Base-by-base conservation (phyloP, 2,888 invertebrate genomes). In the Callinectes sapidus region DNA sequence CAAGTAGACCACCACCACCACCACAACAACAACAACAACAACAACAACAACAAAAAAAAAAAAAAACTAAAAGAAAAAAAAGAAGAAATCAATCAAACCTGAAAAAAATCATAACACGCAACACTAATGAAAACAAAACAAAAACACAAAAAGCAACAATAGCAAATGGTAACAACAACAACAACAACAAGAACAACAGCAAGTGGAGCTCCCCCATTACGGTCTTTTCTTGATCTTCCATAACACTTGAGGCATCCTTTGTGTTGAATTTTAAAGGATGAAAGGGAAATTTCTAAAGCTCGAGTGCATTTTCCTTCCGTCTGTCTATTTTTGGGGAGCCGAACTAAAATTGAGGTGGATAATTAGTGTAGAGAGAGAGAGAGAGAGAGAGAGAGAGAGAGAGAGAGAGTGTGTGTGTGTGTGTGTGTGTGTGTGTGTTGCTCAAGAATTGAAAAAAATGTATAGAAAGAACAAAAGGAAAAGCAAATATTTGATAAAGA, bases 261-360 rank as follows among this genome's bases (percentile, higher is more conserved):
- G 32, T 35, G 16, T 35, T 32, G 0, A 35, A 13, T 81, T 81
- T 32, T 81, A 35, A 35, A 35, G 35, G 71, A 81, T 81, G 35
- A 81, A 81, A 81, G 81, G 32, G 35, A 81, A 81, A 35, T 81
- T 81, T 81, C 23, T 35, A 35, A 77, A 81, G 81, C 32, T 81
- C 14, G 35, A 81, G 81, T 81, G 81, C 81, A 81, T 81, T 81
- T 81, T 32, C 35, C 35, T 81, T 81, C 71, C 71, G 32, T 35
- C 32, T 35, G 81, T 81, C 32, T 35, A 32, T 81, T 16, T 71
- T n/a, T 71, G 23, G 71, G 28, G 28, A 10, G 23, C 71, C 28
- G 71, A 28, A 71, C 71, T 23, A 28, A 71, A 71, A 71, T 71
- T 71, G 71, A 71, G 71, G 71, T 28, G 71, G 28, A 71, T 71